These are phyloP conservation scores for Upupa epops DNA, from an alignment of 2,113 vertebrate genomes.

Conservation along the genomic window DNA sequence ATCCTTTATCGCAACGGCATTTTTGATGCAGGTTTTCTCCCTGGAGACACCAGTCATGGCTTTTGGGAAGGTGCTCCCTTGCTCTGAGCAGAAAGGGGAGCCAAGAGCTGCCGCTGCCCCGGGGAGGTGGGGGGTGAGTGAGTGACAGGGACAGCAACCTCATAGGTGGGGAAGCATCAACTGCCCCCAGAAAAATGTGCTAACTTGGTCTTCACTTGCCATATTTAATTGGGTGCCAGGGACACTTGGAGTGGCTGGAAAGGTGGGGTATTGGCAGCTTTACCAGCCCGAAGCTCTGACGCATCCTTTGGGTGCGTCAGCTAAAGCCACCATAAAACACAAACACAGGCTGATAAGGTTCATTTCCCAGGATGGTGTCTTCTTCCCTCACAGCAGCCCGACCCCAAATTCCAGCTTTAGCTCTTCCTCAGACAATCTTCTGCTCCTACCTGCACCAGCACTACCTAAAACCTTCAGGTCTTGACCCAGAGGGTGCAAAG, in stretches of 20 bases:
- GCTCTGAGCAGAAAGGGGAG: not conserved
- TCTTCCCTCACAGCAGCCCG: not conserved
- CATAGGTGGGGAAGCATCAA: accelerated
- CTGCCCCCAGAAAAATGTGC: not conserved
- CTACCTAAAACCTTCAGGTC: not conserved
- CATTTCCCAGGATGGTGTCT: not conserved
- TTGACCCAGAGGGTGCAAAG: not conserved
- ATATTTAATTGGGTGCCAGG: constrained; percentile 36
- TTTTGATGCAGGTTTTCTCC: not conserved
- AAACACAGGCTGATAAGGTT: not conserved
- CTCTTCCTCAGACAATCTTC: not conserved
- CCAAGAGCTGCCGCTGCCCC: not conserved
- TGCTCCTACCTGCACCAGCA: not conserved
- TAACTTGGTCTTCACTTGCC: constrained; percentile 42
- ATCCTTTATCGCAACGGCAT: constrained; percentile 13
- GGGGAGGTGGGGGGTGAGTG: accelerated
- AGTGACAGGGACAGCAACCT: accelerated
- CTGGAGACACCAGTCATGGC: not conserved
- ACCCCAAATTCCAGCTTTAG: not conserved
- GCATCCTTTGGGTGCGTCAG: not conserved
- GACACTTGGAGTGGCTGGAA: not conserved
- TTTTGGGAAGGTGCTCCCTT: constrained; percentile 36
- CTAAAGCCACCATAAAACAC: not conserved
- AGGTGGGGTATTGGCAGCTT: not conserved
- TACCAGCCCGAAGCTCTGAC: not conserved